Evolutionary conservation across 2,113 vertebrate species (phyloP), one percentile per base, ranked within the genome.

Genomic region (Melozone crissalis): DNA sequence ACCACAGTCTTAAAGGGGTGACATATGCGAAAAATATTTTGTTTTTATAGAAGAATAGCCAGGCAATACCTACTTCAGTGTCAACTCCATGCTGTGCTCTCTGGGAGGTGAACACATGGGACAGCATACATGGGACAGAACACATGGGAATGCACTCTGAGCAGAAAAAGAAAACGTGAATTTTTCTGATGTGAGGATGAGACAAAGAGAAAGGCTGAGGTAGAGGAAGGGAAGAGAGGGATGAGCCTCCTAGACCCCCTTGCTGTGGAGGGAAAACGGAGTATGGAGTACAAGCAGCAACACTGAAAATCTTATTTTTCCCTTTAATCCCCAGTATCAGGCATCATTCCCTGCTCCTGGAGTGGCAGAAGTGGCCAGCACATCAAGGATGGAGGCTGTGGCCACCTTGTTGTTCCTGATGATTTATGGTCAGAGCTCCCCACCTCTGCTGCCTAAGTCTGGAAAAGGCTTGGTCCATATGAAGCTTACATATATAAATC

Each of bases 121-220:
- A 63, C 10, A 63, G 27, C 27, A 30, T 11, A 27, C 0, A 0
- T 52, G 41, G 62, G 19, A 62, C 10, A 67, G 31, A 46, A 11
- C 27, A 39, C 0, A 0, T 37, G 43, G 58, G 15, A 59, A 43
- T 21, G 20, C 12, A 20, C 14, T 31, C n/a, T 54, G 31, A 41
- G 43, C 6, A 67, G 28, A 35, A 31, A 35, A 76, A 15, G 17
- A 61, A 67, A 84, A 71, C 1, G 6, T 13, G 39, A 33, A 39
- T 84, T 79, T 67, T 71, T 2, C 4, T 75, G 20, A 8, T 72
- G 19, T 44, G 57, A 87, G 27, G 13, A 9, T 24, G 24, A 84
- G 8, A 13, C 12, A 17, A 69, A 6, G 6, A 57, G 18, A 41
- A 51, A 2, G 16, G 3, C 10, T 55, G 26, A 7, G 5, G 2